A percentile compares a stretch with the other conserved stretches of the same genome.
Conservation (phyloP, 2,888 invertebrate species). For the Quadroppia sp. region DNA sequence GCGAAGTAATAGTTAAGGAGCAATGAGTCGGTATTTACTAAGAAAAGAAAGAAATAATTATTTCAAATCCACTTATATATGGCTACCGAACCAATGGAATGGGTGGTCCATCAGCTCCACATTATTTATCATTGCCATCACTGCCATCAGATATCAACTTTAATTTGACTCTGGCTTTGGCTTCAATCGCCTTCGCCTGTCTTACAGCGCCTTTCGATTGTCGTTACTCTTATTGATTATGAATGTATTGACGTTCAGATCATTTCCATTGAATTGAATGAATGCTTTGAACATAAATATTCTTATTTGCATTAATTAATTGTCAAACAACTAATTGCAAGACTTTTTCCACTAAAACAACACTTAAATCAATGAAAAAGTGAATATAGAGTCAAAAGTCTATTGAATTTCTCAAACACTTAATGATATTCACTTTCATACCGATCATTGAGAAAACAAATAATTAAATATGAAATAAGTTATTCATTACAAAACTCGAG, state of each 20-base stretch:
- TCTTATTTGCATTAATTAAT: constrained; percentile 14
- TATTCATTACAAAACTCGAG: neutral
- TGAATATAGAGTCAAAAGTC: too few species aligned
- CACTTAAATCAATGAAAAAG: too few species aligned
- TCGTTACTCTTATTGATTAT: constrained; percentile 7
- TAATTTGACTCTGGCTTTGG: constrained; percentile 11
- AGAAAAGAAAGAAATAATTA: constrained; percentile 32
- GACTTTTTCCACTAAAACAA: neutral
- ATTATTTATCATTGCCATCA: constrained; percentile 36
- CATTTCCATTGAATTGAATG: constrained; percentile 1
- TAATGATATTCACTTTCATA: neutral
- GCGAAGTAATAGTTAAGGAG: constrained; percentile 19
- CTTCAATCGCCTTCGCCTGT: neutral
- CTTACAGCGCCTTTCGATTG: constrained; percentile 1
- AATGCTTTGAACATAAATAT: neutral
- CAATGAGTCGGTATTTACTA: constrained; percentile 34
- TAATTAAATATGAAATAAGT: neutral
- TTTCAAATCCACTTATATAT: constrained; percentile 24
- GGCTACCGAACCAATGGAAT: constrained; percentile 26
- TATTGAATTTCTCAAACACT: neutral
- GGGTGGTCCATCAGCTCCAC: constrained; percentile 31
- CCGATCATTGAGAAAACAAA: neutral
- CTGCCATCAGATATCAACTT: constrained; percentile 14
- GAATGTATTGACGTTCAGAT: neutral
- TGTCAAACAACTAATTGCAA: constrained; percentile 6